These are phyloP conservation scores for Uromys caudimaculatus DNA, from an alignment of 2,797 vertebrate genomes.

Conservation along the genomic window DNA sequence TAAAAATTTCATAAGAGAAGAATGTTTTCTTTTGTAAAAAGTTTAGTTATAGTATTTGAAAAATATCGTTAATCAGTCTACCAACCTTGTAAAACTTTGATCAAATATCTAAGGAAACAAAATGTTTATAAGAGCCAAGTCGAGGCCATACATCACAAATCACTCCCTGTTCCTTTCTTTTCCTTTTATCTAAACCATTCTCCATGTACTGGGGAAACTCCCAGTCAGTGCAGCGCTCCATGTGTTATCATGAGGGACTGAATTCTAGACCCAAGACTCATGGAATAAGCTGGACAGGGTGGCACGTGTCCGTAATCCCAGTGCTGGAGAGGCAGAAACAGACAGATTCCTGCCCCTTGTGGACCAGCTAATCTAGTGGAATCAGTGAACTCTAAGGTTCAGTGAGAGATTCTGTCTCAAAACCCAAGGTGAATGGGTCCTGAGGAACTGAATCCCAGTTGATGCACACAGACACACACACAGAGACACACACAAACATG, in stretches of 20 bases:
- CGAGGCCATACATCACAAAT: not conserved
- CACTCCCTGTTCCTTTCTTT: not conserved
- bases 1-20: slow-evolving; percentile 1
- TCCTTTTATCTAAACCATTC: not conserved
- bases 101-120: not conserved
- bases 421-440: not conserved
- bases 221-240: too few relatives aligned
- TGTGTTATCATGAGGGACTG: not conserved
- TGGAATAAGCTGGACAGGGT: too few relatives aligned
- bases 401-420: not conserved
- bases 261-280: not conserved
- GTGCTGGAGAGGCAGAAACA: not conserved
- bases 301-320: not conserved
- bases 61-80: not conserved
- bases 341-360: too few relatives aligned
- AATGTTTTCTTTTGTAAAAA: not conserved
- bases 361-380: not conserved
- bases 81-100: not conserved
- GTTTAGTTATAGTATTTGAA: not conserved
- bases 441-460: not conserved
- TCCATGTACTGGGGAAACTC: fast-evolving
- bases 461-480: too few relatives aligned
- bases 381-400: not conserved
- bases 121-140: not conserved
- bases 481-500: too few relatives aligned